These are phyloP conservation scores for Pycnonotus jocosus DNA, from an alignment of 2,113 vertebrate species.

Conservation along the genomic window DNA sequence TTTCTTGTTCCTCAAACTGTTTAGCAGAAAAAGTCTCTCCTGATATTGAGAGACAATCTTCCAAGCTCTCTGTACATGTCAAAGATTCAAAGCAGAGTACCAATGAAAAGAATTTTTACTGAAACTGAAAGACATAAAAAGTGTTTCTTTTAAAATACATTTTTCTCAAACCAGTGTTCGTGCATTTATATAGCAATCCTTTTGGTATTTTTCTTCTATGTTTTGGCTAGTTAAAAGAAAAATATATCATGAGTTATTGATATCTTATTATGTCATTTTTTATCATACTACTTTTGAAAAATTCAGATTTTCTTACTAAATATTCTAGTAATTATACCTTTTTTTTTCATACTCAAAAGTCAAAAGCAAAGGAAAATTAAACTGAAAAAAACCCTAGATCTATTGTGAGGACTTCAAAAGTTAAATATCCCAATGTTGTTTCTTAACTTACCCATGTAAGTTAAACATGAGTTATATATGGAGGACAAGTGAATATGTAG, in stretches of 20 bases:
- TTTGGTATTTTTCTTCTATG: neutral
- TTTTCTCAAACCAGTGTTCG: neutral
- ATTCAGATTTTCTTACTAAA: neutral
- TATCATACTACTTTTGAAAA: neutral
- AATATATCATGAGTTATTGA: neutral
- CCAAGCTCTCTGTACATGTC: neutral
- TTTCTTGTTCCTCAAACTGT: conserved; percentile 33
- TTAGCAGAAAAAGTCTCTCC: neutral
- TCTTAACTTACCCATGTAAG: neutral
- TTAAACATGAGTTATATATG: neutral
- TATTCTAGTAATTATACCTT: neutral
- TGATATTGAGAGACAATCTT: neutral
- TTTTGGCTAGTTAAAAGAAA: neutral
- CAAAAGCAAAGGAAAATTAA: neutral
- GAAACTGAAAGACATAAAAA: neutral
- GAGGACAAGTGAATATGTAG: neutral
- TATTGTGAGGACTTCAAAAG: neutral
- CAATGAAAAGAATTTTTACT: neutral
- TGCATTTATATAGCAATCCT: neutral
- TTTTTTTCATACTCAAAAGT: neutral
- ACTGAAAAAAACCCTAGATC: neutral
- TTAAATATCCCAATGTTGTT: neutral
- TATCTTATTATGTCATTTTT: neutral
- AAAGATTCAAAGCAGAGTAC: neutral
- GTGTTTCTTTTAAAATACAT: neutral